Base-by-base conservation (phyloP, 2,113 vertebrate genomes). In the Orycteropus afer region DNA sequence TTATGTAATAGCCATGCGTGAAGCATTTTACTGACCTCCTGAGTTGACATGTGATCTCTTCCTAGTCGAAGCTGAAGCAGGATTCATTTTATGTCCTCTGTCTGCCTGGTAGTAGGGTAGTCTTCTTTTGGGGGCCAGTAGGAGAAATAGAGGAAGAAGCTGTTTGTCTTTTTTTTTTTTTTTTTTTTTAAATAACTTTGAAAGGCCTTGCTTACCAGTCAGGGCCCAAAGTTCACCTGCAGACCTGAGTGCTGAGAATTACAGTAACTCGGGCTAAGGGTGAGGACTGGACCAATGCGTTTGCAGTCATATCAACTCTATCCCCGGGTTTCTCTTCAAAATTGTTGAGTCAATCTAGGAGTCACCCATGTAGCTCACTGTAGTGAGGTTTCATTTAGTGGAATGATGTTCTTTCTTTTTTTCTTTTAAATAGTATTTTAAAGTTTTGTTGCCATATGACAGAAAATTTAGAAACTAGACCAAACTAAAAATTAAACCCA, bases 21-120 rank as follows among this genome's bases (percentile, higher is more conserved):
- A 86, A 90, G 49, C n/a, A 51, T 89, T 90, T 96, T 80, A 77
- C 92, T 61, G 51, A 91, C 49, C 40, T 84, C 59, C 79, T 80
- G 79, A 65, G 25, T 11, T 79, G 85, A 80, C 57, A 47, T 42
- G 40, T 7, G 13, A 40, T 90, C 81, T 53, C n/a, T n/a, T n/a
- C 42, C 45, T 47, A 29, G 87, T 29, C 77, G 93, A 96, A 95
- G 85, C 53, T 92, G 73, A 88, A 76, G 53, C 61, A 59, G 87
- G 42, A 61, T 89, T 94, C 34, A 37, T 91, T 97, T 93, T 71
- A 57, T 17, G 18, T 78, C 13, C 42, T 90, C 25, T 71, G 0
- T 76, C 37, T 57, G 13, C 40, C 42, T 88, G 63, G 55, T 14
- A 37, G 65, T 20, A 47, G 37, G 51, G 37, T 71, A 67, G 71